phyloP scores from a whole-genome alignment of 64 coral and sea anemone species.

The Stichodactyla helianthus region DNA sequence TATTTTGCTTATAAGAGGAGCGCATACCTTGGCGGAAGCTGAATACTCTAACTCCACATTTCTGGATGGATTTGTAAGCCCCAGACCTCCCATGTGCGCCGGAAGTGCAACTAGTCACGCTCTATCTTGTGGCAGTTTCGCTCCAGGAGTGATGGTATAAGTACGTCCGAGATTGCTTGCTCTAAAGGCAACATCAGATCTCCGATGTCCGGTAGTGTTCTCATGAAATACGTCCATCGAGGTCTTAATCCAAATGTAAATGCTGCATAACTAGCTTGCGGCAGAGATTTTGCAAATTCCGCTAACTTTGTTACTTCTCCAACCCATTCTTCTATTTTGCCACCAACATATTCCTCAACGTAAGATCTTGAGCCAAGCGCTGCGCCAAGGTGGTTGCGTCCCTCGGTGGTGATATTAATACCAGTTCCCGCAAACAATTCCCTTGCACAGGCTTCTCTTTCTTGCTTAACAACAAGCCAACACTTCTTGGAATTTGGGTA shows the following conservation, averaged over 20 bases:
- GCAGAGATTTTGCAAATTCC: conserved; percentile 24
- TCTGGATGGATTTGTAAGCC: conserved; percentile 25
- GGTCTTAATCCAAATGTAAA: conserved; percentile 25
- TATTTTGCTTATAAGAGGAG: conserved; percentile 10
- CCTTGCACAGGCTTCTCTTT: not conserved
- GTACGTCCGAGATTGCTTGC: conserved; percentile 18
- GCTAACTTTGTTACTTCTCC: conserved; percentile 16
- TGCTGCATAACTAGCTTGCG: conserved; percentile 25
- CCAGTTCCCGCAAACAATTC: not conserved
- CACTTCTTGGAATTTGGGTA: conserved; percentile 29
- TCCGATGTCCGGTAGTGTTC: conserved; percentile 24
- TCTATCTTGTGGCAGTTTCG: not conserved
- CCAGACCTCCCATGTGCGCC: not conserved
- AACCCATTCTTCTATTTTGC: conserved; percentile 12
- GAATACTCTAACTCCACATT: conserved; percentile 7
- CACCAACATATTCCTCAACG: conserved; percentile 13
- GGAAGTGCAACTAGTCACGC: conserved; percentile 6
- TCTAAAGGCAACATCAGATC: conserved; percentile 30
- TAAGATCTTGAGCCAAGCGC: not conserved
- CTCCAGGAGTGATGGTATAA: conserved; percentile 26
- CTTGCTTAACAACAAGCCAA: conserved; percentile 27
- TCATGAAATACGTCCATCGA: conserved; percentile 25
- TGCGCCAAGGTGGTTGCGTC: conserved; percentile 19
- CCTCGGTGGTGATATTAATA: conserved; percentile 13
- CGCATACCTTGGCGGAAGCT: conserved; percentile 1